Evolutionary conservation across 2,888 invertebrate species (phyloP), one percentile per base, ranked within the genome.

Genomic region (Onthophagus sagittarius): DNA sequence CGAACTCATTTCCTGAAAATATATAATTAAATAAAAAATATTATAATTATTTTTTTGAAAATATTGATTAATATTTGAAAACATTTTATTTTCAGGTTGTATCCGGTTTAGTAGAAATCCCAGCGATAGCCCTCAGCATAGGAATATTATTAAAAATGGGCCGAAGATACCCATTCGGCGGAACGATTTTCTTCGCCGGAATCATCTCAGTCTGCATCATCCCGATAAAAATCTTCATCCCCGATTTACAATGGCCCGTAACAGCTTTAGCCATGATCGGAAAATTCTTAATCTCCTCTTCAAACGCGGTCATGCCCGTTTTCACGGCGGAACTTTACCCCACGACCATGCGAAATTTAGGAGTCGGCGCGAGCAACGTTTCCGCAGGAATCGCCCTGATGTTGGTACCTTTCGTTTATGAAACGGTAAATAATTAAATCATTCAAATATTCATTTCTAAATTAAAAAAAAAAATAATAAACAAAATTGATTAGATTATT

Each of bases 251-350:
- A 69, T 93, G 92, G 92, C 82, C 91, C 69, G 90, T 91, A 84
- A 91, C 93, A 63, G 88, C 89, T n/a, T 89, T 93, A 78, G 88
- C 93, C 65, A 93, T 94, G 92, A 88, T 92, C 75, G 93, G 93
- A 80, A 93, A 94, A 86, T 93, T 94, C 80, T 90, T 92, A 31
- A 92, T 94, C 71, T 92, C 93, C 63, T 90, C 92, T 0, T 92
- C 93, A 15, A 94, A 94, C 80, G 93, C 92, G 81, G 92, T 94
- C 79, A 87, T 94, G 87, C 94, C 94, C 0, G 88, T 94, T 15
- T 94, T 90, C 82, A 90, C 93, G 5, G 92, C 93, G 0, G 94
- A 95, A 85, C 84, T 94, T 62, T 94, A 93, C 81, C 94, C 94
- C 0, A 95, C 94, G 0, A 90, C 92, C 3, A 89, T 94, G 2